A percentile compares a stretch with the other conserved stretches of the same genome.
Evolutionary conservation across 1,140 invertebrate species (phyloP).

Genomic region (Cephus cinctus): DNA sequence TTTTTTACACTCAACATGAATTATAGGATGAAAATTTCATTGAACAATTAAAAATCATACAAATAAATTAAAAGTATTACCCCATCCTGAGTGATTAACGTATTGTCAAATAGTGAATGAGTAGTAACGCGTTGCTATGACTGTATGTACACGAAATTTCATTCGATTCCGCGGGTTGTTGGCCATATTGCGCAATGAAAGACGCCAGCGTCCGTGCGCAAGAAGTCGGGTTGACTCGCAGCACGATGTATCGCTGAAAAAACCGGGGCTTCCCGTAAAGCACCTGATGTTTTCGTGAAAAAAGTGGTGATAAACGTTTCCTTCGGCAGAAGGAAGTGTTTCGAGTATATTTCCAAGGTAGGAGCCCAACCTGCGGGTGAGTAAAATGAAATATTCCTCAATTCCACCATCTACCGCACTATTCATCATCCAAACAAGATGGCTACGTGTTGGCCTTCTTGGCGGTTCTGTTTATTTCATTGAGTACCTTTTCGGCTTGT

Average conservation of each 20-base stretch:
- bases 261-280: constrained; percentile 17
- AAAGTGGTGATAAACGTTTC: constrained; percentile 10
- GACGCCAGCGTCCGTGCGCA: constrained; percentile 33
- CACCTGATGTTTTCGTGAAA: constrained; percentile 16
- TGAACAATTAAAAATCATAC: no score
- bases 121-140: no score
- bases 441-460: constrained; percentile 25
- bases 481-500: constrained; percentile 8
- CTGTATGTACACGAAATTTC: no score
- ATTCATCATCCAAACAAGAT: constrained; percentile 38
- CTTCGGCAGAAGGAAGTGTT: not conserved
- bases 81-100: no score
- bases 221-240: constrained; percentile 22
- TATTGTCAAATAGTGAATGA: no score
- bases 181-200: constrained; percentile 32
- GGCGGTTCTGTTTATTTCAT: constrained; percentile 38
- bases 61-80: no score
- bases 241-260: constrained; percentile 30
- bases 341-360: not conserved
- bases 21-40: no score
- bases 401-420: constrained; percentile 13
- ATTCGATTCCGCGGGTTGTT: not conserved
- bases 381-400: constrained; percentile 1
- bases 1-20: no score
- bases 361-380: constrained; percentile 18